Base-by-base conservation (phyloP, 1,140 invertebrate species). In the Drosophila rufa region DNA sequence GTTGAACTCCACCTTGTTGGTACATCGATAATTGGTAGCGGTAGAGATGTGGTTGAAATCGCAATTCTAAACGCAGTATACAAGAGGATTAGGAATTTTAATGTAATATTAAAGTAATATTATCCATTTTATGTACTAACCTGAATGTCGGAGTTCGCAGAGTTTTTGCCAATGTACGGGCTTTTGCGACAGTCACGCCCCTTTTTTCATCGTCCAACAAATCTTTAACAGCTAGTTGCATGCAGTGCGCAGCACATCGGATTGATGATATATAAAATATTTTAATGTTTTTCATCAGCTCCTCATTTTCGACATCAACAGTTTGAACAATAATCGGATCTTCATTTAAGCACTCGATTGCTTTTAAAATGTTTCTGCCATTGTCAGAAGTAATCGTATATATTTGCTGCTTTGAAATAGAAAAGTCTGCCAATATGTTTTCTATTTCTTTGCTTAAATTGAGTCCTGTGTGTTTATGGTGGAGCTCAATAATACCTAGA, bases 131-230 rank as follows among this genome's bases (percentile, higher is more conserved):
- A 33, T 33, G 19, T 15, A 33, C 51, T 46, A 57, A 66, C 64
- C 51, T 66, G 45, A 45, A 36, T 17, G 51, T 36, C 38, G 38
- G 53, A 33, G 38, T 46, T 46, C 64, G 45, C 22, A 66, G 33
- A n/a, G 64, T 57, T 43, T 66, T 66, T 9, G 27, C 64, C 27
- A 66, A 19, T 43, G 22, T 50, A 46, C 51, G 64, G 15, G 62
- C 62, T 14, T 22, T 46, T 43, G 11, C 62, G 14, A 55, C 33
- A 27, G 56, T 43, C 27, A 15, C 51, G 22, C 53, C 56, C 22
- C 33, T 22, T 11, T n/a, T 22, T 11, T n/a, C 46, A 17, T 43
- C 47, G 36, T 66, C 57, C n/a, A 57, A 47, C 40, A 57, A 57
- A 36, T 56, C 42, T 33, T 66, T 47, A 8, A 57, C 53, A 27